These are phyloP conservation scores for Doryteuthis pealeii DNA, from an alignment of 1,140 invertebrate species.

Conservation along the genomic window DNA sequence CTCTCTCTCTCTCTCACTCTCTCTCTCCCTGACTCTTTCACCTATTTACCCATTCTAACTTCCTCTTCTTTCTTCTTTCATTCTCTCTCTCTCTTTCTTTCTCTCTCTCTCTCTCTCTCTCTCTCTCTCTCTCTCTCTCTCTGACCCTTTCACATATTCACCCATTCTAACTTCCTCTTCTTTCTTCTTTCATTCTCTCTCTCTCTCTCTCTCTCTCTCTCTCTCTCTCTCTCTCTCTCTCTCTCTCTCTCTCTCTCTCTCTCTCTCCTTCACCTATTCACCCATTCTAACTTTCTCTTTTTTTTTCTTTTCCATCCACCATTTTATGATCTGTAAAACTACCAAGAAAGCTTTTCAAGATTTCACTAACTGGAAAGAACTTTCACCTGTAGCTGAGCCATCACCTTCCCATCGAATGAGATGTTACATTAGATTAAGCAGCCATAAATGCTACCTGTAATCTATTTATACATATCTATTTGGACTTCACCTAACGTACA, in stretches of 20 bases:
- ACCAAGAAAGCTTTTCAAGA: too few species aligned
- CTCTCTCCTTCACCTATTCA: neutral
- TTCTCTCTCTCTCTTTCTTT: neutral
- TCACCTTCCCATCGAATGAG: too few species aligned
- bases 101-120: neutral
- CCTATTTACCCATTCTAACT: neutral
- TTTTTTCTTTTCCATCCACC: too few species aligned
- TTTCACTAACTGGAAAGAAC: too few species aligned
- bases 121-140: neutral
- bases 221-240: neutral
- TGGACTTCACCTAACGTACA: too few species aligned
- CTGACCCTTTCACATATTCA: neutral
- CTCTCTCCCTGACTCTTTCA: neutral
- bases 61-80: neutral
- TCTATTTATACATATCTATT: too few species aligned
- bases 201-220: neutral
- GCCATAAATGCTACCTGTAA: too few species aligned
- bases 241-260: neutral
- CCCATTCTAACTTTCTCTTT: neutral
- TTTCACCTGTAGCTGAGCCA: too few species aligned
- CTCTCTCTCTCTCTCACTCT: neutral
- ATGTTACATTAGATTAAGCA: too few species aligned
- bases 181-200: neutral
- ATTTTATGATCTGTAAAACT: too few species aligned
- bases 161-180: neutral